Percentiles rank a stretch among this genome's conserved stretches.
These are phyloP conservation scores for Agrilus planipennis DNA, from an alignment of 1,140 invertebrate genomes.

Conservation along the genomic window DNA sequence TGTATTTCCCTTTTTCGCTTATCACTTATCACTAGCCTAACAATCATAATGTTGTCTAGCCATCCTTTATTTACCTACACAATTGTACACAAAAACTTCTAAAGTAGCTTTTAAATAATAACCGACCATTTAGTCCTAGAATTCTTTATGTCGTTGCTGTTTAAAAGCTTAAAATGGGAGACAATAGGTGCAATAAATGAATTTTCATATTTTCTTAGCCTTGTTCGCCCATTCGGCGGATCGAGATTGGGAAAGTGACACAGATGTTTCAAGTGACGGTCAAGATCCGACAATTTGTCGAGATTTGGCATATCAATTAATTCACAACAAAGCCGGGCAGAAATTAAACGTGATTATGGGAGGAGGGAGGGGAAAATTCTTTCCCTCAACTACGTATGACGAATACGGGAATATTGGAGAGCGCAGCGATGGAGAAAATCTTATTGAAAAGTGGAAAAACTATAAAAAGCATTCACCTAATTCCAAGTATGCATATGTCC, in stretches of 20 bases:
- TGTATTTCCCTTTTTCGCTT: too few species aligned
- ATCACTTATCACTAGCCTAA: too few species aligned
- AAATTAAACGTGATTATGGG: constrained; percentile 57
- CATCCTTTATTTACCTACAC: too few species aligned
- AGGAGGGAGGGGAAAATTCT: constrained; percentile 59
- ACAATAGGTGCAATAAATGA: too few species aligned
- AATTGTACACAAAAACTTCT: too few species aligned
- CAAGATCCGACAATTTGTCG: constrained; percentile 39
- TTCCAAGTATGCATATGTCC: constrained; percentile 42
- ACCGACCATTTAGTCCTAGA: too few species aligned
- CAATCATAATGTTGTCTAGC: too few species aligned
- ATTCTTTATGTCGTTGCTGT: too few species aligned
- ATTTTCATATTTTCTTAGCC: too few species aligned
- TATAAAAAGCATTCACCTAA: constrained; percentile 10
- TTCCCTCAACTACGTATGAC: constrained; percentile 46
- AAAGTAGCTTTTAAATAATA: too few species aligned
- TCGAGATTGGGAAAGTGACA: constrained; percentile 67
- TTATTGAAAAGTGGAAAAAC: constrained; percentile 39
- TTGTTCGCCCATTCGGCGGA: constrained; percentile 65
- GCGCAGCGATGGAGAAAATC: constrained; percentile 35
- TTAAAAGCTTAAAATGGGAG: too few species aligned
- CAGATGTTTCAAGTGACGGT: constrained; percentile 38
- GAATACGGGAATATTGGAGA: constrained; percentile 36
- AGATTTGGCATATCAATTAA: constrained; percentile 65
- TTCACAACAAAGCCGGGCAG: constrained; percentile 52